Percentiles rank a stretch among this genome's conserved stretches.
Evolutionary conservation across 30 jellyfish, hydroid and myxozoan genomes (phyloP).

Genomic region (Turritopsis rubra): DNA sequence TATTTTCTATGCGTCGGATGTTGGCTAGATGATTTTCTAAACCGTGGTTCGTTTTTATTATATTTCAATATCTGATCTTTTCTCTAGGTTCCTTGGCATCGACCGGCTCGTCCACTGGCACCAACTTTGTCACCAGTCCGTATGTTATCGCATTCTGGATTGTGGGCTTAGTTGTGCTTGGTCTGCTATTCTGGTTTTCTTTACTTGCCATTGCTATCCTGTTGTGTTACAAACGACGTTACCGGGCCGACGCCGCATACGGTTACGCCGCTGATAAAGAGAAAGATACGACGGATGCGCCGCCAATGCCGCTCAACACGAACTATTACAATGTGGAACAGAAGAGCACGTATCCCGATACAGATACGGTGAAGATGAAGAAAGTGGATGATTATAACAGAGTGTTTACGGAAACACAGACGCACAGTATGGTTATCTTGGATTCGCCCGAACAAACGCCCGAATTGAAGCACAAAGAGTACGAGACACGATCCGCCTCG

Average conservation of each 20-base stretch:
- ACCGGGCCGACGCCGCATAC: slow-evolving; percentile 47
- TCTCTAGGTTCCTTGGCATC: background rate
- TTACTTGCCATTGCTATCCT: slow-evolving; percentile 79
- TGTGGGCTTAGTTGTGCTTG: slow-evolving; percentile 84
- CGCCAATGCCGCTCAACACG: slow-evolving; percentile 1
- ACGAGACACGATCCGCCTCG: slow-evolving; percentile 76
- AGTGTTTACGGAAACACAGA: slow-evolving; percentile 23
- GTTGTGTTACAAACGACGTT: slow-evolving; percentile 87
- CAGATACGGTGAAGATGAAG: slow-evolving; percentile 29
- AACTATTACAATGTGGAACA: slow-evolving; percentile 15
- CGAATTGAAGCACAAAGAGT: slow-evolving; percentile 36
- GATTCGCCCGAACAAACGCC: slow-evolving; percentile 44
- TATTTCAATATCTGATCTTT: too few relatives aligned
- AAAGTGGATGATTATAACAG: slow-evolving; percentile 18
- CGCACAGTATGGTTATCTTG: slow-evolving; percentile 34
- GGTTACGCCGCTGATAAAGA: slow-evolving; percentile 36
- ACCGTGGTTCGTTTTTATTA: too few relatives aligned
- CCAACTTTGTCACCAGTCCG: slow-evolving; percentile 47
- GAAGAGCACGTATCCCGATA: slow-evolving; percentile 26
- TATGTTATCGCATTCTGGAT: slow-evolving; percentile 83
- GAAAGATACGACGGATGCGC: slow-evolving; percentile 46
- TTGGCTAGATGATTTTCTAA: too few relatives aligned
- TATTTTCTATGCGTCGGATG: too few relatives aligned
- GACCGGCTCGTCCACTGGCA: slow-evolving; percentile 36
- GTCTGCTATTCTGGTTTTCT: slow-evolving; percentile 79